These are phyloP conservation scores for Colletes gigas DNA, from an alignment of 1,140 invertebrate genomes.

Conservation along the genomic window DNA sequence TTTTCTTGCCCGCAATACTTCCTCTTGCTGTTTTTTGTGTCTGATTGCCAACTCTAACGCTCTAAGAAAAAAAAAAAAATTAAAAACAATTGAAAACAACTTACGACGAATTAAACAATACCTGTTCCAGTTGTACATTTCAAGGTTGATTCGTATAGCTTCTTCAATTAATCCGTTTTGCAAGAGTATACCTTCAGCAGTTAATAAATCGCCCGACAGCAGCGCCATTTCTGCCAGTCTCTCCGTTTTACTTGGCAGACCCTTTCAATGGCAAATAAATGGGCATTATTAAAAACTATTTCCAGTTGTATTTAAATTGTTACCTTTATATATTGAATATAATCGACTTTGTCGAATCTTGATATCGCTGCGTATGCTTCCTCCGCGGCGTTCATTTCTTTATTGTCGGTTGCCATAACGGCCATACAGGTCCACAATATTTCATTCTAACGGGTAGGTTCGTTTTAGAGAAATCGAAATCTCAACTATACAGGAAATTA, in stretches of 20 bases:
- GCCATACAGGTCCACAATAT: conserved; percentile 95
- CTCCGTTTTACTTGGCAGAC: conserved; percentile 81
- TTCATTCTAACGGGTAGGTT: conserved; percentile 83
- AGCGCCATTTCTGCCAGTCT: conserved; percentile 91
- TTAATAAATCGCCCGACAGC: conserved; percentile 88
- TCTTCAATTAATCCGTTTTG: conserved; percentile 89
- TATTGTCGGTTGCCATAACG: conserved; percentile 90
- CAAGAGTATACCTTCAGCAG: conserved; percentile 91
- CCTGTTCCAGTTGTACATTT: conserved; percentile 93
- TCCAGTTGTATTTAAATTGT: not conserved
- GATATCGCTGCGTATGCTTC: conserved; percentile 96
- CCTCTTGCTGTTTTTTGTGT: conserved; percentile 89
- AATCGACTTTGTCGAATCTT: conserved; percentile 95
- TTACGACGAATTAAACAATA: conserved; percentile 68
- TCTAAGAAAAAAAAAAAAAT: conserved; percentile 66
- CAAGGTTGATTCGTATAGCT: conserved; percentile 91
- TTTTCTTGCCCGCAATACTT: conserved; percentile 88
- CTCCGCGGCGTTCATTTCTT: conserved; percentile 92
- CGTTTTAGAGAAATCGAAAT: not conserved
- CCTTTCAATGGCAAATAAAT: conserved; percentile 21
- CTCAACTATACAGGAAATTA: not conserved
- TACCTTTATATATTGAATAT: conserved; percentile 91
- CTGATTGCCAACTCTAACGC: conserved; percentile 93
- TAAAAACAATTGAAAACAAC: not conserved
- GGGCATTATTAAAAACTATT: not conserved